Percentiles rank a stretch among this genome's conserved stretches.
These are phyloP conservation scores for Acanthosoma haemorrhoidale DNA, from an alignment of 2,888 invertebrate species.

Conservation along the genomic window DNA sequence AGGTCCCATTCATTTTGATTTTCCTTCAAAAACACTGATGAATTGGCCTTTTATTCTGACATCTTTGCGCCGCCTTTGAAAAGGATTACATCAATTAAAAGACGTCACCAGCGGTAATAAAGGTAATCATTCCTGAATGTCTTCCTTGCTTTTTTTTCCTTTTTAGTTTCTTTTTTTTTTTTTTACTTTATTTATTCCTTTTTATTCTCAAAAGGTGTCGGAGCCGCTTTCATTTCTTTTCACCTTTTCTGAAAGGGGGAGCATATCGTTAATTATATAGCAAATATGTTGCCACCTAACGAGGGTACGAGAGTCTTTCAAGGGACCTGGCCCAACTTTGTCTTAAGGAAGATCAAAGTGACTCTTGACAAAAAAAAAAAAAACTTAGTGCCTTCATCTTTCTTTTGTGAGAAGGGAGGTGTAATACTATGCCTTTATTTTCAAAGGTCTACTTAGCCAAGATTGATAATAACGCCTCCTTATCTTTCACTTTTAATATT, in stretches of 20 bases:
- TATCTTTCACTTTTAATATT: slow-evolving; percentile 21
- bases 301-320: slow-evolving; percentile 13
- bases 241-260: slow-evolving; percentile 17
- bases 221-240: slow-evolving; percentile 25
- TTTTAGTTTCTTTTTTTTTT: slow-evolving; percentile 8
- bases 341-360: slow-evolving; percentile 27
- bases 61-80: slow-evolving; percentile 4
- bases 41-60: slow-evolving; percentile 10
- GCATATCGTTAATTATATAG: slow-evolving; percentile 24
- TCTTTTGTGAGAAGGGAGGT: slow-evolving; percentile 8
- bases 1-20: slow-evolving; percentile 1
- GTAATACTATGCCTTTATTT: slow-evolving; percentile 17
- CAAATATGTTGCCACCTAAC: slow-evolving; percentile 21
- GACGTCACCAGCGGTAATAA: slow-evolving; percentile 17
- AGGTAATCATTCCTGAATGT: slow-evolving; percentile 23
- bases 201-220: slow-evolving; percentile 26
- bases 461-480: slow-evolving; percentile 18
- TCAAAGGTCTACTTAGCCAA: slow-evolving; percentile 18
- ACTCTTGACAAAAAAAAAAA: slow-evolving; percentile 16
- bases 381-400: slow-evolving; percentile 25
- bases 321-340: not conserved
- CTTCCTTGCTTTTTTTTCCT: not conserved
- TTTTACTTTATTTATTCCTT: slow-evolving; percentile 14
- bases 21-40: not conserved
- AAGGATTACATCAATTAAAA: slow-evolving; percentile 22